phyloP scores from a whole-genome alignment of 2,888 invertebrate genomes.

The Iphiclides podalirius region DNA sequence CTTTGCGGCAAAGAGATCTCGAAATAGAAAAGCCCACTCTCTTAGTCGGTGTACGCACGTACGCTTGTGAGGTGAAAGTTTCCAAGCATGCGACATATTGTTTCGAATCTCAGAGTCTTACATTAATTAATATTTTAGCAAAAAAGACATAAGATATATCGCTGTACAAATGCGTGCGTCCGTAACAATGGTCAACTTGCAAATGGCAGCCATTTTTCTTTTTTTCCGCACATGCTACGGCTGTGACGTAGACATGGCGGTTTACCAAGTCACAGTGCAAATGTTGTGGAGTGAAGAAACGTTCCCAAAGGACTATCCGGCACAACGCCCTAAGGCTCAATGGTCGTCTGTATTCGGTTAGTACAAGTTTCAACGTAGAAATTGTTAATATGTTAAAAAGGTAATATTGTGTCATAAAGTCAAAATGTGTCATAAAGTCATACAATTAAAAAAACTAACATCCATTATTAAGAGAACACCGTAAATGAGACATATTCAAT shows the following conservation, averaged over 20 bases:
- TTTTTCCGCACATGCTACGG: conserved; percentile 44
- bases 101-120: neutral
- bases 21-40: conserved; percentile 76
- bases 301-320: conserved; percentile 95
- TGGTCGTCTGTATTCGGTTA: conserved; percentile 95
- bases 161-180: conserved; percentile 3
- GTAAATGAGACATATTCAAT: too few relatives aligned
- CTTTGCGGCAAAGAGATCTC: conserved; percentile 53
- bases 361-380: too few relatives aligned
- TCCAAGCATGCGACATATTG: neutral
- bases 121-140: neutral
- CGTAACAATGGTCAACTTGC: conserved; percentile 30
- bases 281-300: conserved; percentile 92
- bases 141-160: neutral
- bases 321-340: conserved; percentile 93
- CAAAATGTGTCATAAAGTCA: too few relatives aligned
- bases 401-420: too few relatives aligned
- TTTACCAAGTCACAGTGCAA: conserved; percentile 91
- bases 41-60: conserved; percentile 58
- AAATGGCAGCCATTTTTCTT: conserved; percentile 62
- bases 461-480: too few relatives aligned
- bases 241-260: conserved; percentile 88
- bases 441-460: too few relatives aligned
- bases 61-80: conserved; percentile 24
- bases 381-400: too few relatives aligned